Evolutionary conservation across 2,113 vertebrate species (phyloP), one percentile per base, ranked within the genome.

Genomic region (Eonycteris spelaea): DNA sequence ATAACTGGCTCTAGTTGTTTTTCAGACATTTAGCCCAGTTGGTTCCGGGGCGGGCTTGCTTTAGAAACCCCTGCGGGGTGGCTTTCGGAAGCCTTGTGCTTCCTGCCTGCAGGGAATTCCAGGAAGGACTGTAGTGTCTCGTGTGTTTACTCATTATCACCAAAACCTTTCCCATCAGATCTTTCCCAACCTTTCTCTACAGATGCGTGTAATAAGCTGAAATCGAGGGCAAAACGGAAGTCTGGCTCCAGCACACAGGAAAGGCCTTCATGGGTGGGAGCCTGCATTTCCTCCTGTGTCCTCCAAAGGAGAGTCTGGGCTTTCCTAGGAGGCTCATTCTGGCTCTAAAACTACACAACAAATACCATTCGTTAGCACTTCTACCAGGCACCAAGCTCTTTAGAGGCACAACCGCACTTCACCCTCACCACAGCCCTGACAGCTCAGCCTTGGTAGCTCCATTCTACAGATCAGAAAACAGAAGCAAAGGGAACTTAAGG

Each of bases 61-160:
- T 28, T 12, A 33, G 35, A 65, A 45, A 24, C 26, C 83, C 38
- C 48, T 3, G 13, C 3, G 48, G 48, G 48, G 48, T 51, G 48
- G 48, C 48, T 51, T 51, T 51, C 48, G 48, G 48, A 51, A 51
- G 48, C 48, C 48, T 24, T 59, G 21, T 10, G 57, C 7, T 59
- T 59, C 59, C 68, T 28, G 75, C 68, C 33, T 21, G 24, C 7
- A 3, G 2, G 28, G 19, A 65, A 15, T 28, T 82, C 83, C 10
- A 0, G 48, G 45, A 51, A 92, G 51, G 77, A 55, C 0, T 0
- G 35, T 16, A 0, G 21, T 22, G 18, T 45, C 55, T 5, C 35
- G 18, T n/a, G 2, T 16, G 5, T 43, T 61, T 16, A 40, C 22
- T 30, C 35, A n/a, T 2, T 18, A 26, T 22, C 55, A 22, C 22